Conservation (phyloP, 1,140 invertebrate genomes). For the Bombus balteatus region DNA sequence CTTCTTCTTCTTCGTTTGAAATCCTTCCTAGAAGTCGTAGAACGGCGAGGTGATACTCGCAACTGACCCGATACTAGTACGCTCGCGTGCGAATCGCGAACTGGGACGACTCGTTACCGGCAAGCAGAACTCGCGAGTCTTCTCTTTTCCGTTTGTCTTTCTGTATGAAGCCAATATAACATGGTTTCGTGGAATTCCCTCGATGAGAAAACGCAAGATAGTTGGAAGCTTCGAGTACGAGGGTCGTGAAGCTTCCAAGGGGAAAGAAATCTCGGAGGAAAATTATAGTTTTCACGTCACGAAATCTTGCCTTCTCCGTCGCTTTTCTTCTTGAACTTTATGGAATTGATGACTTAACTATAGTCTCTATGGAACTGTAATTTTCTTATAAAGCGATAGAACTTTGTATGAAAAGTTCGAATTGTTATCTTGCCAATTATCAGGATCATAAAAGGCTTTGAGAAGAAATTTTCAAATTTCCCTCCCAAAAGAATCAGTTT, state of each 20-base stretch:
- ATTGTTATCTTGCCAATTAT: neutral
- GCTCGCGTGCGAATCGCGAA: slow-evolving; percentile 64
- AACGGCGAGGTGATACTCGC: slow-evolving; percentile 39
- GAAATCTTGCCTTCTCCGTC: slow-evolving; percentile 54
- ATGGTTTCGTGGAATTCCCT: slow-evolving; percentile 63
- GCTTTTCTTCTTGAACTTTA: neutral
- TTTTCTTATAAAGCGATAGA: neutral
- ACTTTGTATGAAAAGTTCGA: neutral
- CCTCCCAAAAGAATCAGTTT: too few species aligned
- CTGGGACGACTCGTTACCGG: slow-evolving; percentile 65
- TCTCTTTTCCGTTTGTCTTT: neutral
- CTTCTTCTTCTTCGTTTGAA: slow-evolving; percentile 4
- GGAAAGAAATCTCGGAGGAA: slow-evolving; percentile 57
- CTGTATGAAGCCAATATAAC: slow-evolving; percentile 1
- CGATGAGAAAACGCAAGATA: slow-evolving; percentile 15
- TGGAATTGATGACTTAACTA: neutral
- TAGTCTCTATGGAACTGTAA: neutral
- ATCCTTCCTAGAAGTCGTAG: slow-evolving; percentile 51
- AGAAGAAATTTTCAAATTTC: neutral
- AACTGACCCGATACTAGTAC: slow-evolving; percentile 8
- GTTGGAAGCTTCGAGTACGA: slow-evolving; percentile 24
- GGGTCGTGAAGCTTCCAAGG: slow-evolving; percentile 55
- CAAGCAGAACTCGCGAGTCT: slow-evolving; percentile 53
- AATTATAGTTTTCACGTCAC: slow-evolving; percentile 76
- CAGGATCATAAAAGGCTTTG: neutral